Percentiles rank a stretch among this genome's conserved stretches.
Evolutionary conservation across 2,113 vertebrate species (phyloP).

Genomic region (Leuciscus idus): DNA sequence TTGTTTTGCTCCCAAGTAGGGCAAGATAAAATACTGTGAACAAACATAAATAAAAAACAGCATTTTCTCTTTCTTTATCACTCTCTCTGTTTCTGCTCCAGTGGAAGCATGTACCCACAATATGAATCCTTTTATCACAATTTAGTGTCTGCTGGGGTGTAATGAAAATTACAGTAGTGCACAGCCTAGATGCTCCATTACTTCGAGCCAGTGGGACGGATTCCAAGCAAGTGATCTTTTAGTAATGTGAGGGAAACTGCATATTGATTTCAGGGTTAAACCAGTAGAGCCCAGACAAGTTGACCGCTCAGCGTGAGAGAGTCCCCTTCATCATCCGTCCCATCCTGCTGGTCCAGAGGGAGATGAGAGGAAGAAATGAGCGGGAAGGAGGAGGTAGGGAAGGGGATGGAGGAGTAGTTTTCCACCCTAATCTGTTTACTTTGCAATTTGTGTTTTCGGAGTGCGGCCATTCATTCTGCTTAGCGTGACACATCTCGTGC

Average conservation of each 20-base stretch:
- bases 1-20: conserved; percentile 48
- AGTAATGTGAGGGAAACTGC: conserved; percentile 71
- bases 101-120: conserved; percentile 60
- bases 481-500: conserved; percentile 73
- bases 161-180: conserved; percentile 70
- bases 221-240: conserved; percentile 72
- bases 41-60: conserved; percentile 47
- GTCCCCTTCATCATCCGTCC: conserved; percentile 23
- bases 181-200: conserved; percentile 67
- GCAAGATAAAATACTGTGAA: conserved; percentile 62
- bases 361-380: conserved; percentile 25
- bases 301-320: conserved; percentile 43
- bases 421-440: conserved; percentile 82
- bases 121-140: conserved; percentile 74
- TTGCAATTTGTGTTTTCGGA: conserved; percentile 82
- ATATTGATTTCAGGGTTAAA: conserved; percentile 72
- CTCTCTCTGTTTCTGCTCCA: conserved; percentile 16
- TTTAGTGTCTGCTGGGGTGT: conserved; percentile 67
- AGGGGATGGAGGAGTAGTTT: conserved; percentile 70
- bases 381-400: conserved; percentile 49
- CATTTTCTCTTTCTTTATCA: conserved; percentile 37
- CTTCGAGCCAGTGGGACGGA: conserved; percentile 64
- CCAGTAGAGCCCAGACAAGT: conserved; percentile 55
- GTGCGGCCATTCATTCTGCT: conserved; percentile 79
- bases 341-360: background rate